Evolutionary conservation across 2,888 invertebrate species (phyloP), one percentile per base, ranked within the genome.

Genomic region (Chalcis sispes): DNA sequence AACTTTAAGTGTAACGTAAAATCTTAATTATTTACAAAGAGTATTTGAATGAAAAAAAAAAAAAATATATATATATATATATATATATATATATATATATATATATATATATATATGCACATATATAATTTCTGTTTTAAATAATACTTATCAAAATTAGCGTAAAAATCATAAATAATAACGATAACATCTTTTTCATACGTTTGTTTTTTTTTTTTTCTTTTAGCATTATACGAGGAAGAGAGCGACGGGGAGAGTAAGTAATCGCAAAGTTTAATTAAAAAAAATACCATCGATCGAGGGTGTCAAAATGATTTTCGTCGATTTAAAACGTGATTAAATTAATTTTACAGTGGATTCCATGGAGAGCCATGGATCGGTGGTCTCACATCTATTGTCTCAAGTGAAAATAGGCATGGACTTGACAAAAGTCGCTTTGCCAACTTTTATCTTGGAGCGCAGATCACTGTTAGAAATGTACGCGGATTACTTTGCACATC

Each of bases 361-460:
- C 29, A 95, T 99, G 92, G 98, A 99, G 89, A 95, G 94, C 85
- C 98, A 99, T 89, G 99, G 99, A 67, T 98, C 98, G 61, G 97
- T 99, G 82, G 96, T 99, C 84, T 95, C 96, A 76, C 99, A 99
- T 90, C 92, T 99, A 65, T 90, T 99, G 81, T 98, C 98, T 1
- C 99, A 99, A 90, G 98, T 99, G 80, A 96, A 98, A 90, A 98
- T 99, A 85, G 99, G 99, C 79, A 99, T 99, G 99, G 99, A 99
- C 90, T 93, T 99, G 86, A 99, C 99, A 13, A 99, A 99, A 92
- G 97, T 98, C 78, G 98, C 98, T 67, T 91, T 99, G 80, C 99
- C 99, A 25, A 99, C 99, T 29, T 99, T 99, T 88, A 99, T 99
- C 83, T 90, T 99, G 83, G 99, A 99, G 89, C 93, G 98, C 89